Evolutionary conservation across 2,113 vertebrate genomes (phyloP).

Genomic region (Mungos mungo): DNA sequence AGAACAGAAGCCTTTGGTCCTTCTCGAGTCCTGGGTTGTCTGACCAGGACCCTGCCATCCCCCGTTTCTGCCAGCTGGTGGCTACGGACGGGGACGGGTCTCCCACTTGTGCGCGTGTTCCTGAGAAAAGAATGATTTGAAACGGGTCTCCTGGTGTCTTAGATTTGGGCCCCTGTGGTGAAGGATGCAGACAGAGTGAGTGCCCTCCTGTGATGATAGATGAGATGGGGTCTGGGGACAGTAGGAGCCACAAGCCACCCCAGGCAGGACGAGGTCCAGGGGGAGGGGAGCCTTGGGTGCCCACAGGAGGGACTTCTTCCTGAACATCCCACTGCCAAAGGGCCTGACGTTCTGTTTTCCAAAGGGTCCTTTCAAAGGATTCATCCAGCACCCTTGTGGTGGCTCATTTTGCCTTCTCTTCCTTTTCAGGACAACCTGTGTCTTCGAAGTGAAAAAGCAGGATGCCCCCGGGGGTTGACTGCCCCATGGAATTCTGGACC

Average conservation of each 20-base stretch:
- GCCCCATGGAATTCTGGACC: constrained; percentile 95
- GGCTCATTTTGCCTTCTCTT: neutral
- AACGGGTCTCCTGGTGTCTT: neutral
- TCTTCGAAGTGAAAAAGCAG: constrained; percentile 86
- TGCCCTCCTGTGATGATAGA: neutral
- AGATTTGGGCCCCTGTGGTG: neutral
- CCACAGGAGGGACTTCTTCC: neutral
- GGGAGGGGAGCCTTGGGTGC: neutral
- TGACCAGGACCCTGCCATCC: neutral
- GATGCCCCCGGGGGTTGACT: constrained; percentile 97
- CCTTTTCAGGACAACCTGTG: constrained; percentile 84
- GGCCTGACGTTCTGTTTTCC: neutral
- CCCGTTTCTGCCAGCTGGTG: neutral
- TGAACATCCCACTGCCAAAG: neutral
- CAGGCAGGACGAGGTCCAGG: neutral
- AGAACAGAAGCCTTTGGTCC: neutral
- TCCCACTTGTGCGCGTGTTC: neutral
- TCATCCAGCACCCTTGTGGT: rapidly evolving
- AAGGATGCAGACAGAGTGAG: neutral
- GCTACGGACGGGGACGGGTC: rapidly evolving
- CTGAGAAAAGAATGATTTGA: neutral
- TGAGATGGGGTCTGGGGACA: neutral
- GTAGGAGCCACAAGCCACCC: neutral
- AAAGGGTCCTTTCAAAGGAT: neutral
- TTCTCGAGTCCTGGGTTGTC: neutral